Percentiles rank a stretch among this genome's conserved stretches.
Evolutionary conservation across 2,113 vertebrate species (phyloP).

Genomic region (Cynoglossus semilaevis): DNA sequence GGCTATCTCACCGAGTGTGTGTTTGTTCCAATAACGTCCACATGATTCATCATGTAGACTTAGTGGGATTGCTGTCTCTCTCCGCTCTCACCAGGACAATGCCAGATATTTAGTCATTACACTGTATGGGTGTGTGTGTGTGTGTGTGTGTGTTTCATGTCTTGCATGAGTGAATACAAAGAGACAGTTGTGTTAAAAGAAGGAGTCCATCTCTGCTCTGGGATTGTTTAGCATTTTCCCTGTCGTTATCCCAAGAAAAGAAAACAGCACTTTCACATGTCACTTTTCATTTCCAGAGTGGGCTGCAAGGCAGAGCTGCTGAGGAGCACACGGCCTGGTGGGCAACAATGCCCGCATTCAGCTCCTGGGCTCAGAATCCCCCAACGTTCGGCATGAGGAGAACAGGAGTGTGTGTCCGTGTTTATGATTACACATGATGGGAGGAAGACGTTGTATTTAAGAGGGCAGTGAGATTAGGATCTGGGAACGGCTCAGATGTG

Average conservation of each 20-base stretch:
- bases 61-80: slow-evolving; percentile 48
- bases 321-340: slow-evolving; percentile 16
- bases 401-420: slow-evolving; percentile 37
- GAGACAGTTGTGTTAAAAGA: slow-evolving; percentile 57
- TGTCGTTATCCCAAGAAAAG: slow-evolving; percentile 57
- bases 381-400: slow-evolving; percentile 9
- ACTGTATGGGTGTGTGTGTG: slow-evolving; percentile 12
- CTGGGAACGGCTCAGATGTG: slow-evolving; percentile 59
- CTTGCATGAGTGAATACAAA: slow-evolving; percentile 39
- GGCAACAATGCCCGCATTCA: slow-evolving; percentile 68
- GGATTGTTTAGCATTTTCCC: slow-evolving; percentile 65
- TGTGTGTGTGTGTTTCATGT: slow-evolving; percentile 38
- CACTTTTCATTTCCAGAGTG: slow-evolving; percentile 70
- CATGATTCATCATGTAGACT: slow-evolving; percentile 49
- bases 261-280: slow-evolving; percentile 77
- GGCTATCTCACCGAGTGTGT: slow-evolving; percentile 32
- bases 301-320: slow-evolving; percentile 22
- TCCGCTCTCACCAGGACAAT: slow-evolving; percentile 34
- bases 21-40: slow-evolving; percentile 40
- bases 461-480: slow-evolving; percentile 57
- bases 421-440: slow-evolving; percentile 57
- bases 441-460: slow-evolving; percentile 55
- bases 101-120: slow-evolving; percentile 55
- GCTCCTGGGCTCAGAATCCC: slow-evolving; percentile 11
- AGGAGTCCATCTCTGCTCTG: slow-evolving; percentile 46